Percentiles rank a stretch among this genome's conserved stretches.
phyloP scores from a whole-genome alignment of 2,113 vertebrate genomes.

The Gobius niger region DNA sequence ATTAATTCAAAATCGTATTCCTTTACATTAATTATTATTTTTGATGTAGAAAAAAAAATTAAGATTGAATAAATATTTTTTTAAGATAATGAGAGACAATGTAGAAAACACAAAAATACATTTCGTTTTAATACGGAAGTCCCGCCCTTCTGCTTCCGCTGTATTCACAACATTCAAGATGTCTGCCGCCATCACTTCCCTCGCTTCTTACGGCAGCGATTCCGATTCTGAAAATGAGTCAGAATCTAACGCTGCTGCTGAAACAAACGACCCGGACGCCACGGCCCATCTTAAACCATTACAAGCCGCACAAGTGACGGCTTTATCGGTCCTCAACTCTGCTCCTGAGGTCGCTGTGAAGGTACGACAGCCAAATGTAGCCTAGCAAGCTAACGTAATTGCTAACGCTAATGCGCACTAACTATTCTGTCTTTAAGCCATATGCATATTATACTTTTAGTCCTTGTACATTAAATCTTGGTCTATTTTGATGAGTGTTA shows the following conservation, averaged over 20 bases:
- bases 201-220: slow-evolving; percentile 88
- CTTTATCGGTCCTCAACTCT: slow-evolving; percentile 80
- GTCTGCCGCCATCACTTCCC: slow-evolving; percentile 82
- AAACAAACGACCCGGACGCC: slow-evolving; percentile 73
- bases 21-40: too few species aligned
- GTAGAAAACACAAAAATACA: not conserved
- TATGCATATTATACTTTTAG: too few species aligned
- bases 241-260: slow-evolving; percentile 52
- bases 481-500: too few species aligned
- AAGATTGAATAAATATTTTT: not conserved
- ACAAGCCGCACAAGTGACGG: slow-evolving; percentile 44
- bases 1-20: too few species aligned
- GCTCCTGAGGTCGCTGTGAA: slow-evolving; percentile 93
- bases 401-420: not conserved
- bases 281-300: slow-evolving; percentile 80
- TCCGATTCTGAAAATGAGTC: slow-evolving; percentile 87
- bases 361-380: slow-evolving; percentile 72
- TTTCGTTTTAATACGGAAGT: slow-evolving; percentile 46
- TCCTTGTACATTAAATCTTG: too few species aligned
- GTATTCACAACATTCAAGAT: slow-evolving; percentile 82
- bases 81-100: not conserved
- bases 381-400: slow-evolving; percentile 22
- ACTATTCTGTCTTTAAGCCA: too few species aligned
- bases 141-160: slow-evolving; percentile 38
- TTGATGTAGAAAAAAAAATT: too few species aligned